These are phyloP conservation scores for Clivina fossor DNA, from an alignment of 2,888 invertebrate genomes.

Conservation along the genomic window DNA sequence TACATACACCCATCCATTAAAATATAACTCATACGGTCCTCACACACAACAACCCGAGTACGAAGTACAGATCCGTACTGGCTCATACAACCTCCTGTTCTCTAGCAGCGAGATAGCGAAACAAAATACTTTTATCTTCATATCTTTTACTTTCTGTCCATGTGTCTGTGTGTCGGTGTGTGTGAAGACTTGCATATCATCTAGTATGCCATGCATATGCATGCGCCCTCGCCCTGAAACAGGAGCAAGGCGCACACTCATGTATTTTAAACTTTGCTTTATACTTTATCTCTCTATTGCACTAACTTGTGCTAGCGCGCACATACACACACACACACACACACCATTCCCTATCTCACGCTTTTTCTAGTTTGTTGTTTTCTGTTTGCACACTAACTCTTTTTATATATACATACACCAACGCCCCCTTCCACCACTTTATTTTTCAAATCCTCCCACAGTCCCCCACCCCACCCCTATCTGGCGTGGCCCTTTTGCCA, in stretches of 20 bases:
- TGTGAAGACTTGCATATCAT: conserved; percentile 37
- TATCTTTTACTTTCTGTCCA: conserved; percentile 35
- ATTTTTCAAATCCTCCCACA: neutral
- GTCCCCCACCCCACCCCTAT: neutral
- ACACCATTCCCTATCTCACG: conserved; percentile 18
- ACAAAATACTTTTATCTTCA: conserved; percentile 36
- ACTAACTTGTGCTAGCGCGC: conserved; percentile 29
- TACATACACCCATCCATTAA: too few species aligned
- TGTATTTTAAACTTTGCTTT: conserved; percentile 22
- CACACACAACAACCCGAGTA: too few species aligned
- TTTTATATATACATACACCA: neutral
- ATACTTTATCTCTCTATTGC: conserved; percentile 28
- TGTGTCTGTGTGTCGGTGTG: conserved; percentile 29
- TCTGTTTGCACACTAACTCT: conserved; percentile 25
- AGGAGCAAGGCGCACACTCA: neutral
- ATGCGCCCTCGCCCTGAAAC: too few species aligned
- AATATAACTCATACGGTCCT: too few species aligned
- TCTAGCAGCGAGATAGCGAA: conserved; percentile 9
- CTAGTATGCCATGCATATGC: neutral
- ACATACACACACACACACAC: too few species aligned
- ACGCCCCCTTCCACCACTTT: neutral
- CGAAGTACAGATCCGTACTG: too few species aligned
- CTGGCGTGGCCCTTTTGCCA: conserved; percentile 17
- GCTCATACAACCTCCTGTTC: too few species aligned
- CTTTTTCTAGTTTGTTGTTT: conserved; percentile 26